A percentile compares a stretch with the other conserved stretches of the same genome.
Evolutionary conservation across 1,140 invertebrate species (phyloP).

Genomic region (Ptiloglossa arizonensis): DNA sequence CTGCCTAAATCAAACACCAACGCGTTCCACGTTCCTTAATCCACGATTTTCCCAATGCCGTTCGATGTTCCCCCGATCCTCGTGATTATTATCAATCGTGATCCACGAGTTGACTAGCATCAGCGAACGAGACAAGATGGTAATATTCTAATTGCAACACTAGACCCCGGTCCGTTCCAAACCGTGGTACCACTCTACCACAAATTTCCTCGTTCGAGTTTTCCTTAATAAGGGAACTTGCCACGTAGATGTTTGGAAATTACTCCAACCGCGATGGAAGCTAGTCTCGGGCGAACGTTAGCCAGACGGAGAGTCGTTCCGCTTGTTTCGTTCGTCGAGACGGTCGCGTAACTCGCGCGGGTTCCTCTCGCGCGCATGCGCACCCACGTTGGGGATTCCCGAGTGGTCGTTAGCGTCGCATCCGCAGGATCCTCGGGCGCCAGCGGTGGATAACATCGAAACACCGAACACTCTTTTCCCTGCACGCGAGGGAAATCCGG

Average conservation of each 20-base stretch:
- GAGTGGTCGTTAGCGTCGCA: conserved; percentile 46
- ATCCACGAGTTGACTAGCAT: no score
- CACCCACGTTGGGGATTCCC: neutral
- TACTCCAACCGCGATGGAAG: neutral
- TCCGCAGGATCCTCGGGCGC: neutral
- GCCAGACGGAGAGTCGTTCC: neutral
- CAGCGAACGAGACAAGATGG: no score
- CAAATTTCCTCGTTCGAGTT: neutral
- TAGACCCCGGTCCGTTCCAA: neutral
- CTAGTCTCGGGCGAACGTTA: no score
- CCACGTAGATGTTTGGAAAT: neutral
- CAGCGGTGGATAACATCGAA: neutral
- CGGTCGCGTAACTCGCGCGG: neutral
- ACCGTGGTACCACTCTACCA: neutral
- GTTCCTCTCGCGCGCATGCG: no score
- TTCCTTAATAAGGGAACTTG: neutral
- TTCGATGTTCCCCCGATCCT: no score
- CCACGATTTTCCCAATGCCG: no score
- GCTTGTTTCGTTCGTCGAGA: neutral
- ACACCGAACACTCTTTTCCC: neutral
- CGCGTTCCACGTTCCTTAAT: no score
- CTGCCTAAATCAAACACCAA: no score
- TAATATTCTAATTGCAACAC: neutral
- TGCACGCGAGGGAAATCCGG: neutral
- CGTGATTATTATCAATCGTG: no score